These are phyloP conservation scores for Macaca mulatta DNA, from an alignment of 2,113 vertebrate genomes.

Conservation along the genomic window DNA sequence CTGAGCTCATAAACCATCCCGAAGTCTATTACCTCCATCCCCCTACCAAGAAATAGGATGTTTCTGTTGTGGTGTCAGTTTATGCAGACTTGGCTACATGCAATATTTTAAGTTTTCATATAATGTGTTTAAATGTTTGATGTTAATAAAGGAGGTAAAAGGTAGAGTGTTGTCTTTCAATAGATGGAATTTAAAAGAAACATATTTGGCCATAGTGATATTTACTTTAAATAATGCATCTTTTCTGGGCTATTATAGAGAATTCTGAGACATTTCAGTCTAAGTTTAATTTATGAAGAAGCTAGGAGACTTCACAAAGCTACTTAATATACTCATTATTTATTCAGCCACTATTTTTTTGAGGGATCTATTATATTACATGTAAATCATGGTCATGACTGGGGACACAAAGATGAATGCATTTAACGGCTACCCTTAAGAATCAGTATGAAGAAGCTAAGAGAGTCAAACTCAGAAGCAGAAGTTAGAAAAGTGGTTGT, in stretches of 20 bases:
- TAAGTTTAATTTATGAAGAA: conserved; percentile 23
- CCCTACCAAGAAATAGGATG: neutral
- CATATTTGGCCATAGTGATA: neutral
- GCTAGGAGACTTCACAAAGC: neutral
- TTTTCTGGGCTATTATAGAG: neutral
- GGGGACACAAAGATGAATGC: neutral
- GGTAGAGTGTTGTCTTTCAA: neutral
- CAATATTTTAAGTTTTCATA: neutral
- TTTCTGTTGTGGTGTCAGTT: neutral
- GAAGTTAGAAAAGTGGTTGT: neutral
- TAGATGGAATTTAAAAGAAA: neutral
- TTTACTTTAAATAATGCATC: neutral
- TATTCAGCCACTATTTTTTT: neutral
- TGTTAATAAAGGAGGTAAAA: neutral
- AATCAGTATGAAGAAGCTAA: neutral
- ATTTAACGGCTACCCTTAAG: neutral
- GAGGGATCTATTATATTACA: neutral
- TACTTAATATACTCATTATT: neutral
- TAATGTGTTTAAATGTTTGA: neutral
- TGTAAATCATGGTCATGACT: neutral
- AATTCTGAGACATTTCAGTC: neutral
- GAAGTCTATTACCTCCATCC: accelerated
- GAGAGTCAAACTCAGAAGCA: neutral
- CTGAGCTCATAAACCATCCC: neutral
- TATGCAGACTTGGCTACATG: neutral